Evolutionary conservation across 2,888 invertebrate genomes (phyloP), one percentile per base, ranked within the genome.

Genomic region (Carterocephalus palaemon): DNA sequence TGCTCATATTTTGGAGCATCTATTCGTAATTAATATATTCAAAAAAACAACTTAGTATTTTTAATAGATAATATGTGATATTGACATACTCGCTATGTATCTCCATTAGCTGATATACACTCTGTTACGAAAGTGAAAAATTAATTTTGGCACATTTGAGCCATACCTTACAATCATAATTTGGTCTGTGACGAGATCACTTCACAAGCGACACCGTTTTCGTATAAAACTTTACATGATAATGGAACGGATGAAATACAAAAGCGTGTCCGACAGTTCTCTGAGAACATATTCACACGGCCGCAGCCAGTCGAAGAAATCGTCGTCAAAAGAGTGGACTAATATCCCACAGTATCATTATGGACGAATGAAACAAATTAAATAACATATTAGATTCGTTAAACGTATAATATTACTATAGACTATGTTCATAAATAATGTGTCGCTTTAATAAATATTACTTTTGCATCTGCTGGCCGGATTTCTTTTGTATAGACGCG

Each of bases 171-270:
- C n/a, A n/a, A n/a, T n/a, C n/a, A n/a, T n/a, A n/a, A n/a, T n/a
- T n/a, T n/a, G n/a, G 6, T 8, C 5, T 9, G 23, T 24, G 20
- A n/a, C 15, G 32, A 29, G 20, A 16, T n/a, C 20, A 20, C 17
- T 8, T 15, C 9, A 28, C 33, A 9, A 6, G 3, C 19, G 15
- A 6, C 9, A 13, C 5, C n/a, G 6, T 5, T 20, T 4, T 31
- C 15, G 31, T 37, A 41, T 22, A 33, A 29, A 42, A 28, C 1
- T 10, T 40, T 43, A 22, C 19, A 13, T 46, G 26, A 34, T n/a
- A 33, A 19, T 81, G 81, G 82, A 80, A 73, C 79, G 79, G 80
- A 81, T 73, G 72, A 72, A 57, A 70, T 62, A 64, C 68, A 75
- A 73, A 67, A 70, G 69, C 66, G 62, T 32, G 19, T 66, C 59